A percentile compares a stretch with the other conserved stretches of the same genome.
Conservation (phyloP, 2,888 invertebrate species). For the Slavum lentiscoides region DNA sequence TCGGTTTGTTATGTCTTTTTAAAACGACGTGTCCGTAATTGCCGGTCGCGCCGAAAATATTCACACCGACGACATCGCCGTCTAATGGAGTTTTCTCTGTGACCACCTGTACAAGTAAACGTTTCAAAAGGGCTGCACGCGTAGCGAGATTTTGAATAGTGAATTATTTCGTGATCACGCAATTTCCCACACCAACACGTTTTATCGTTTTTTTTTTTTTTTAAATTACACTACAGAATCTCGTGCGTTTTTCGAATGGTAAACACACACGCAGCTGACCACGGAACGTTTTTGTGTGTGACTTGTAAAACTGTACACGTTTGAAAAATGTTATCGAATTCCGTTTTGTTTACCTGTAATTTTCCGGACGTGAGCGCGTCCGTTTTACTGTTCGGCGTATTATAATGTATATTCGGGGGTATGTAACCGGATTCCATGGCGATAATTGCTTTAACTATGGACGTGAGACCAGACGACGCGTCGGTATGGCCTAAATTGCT, state of each 20-base stretch:
- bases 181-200: too few species aligned
- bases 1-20: constrained; percentile 46
- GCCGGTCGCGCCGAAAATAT: constrained; percentile 51
- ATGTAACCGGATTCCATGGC: constrained; percentile 57
- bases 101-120: constrained; percentile 55
- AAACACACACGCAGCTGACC: too few species aligned
- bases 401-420: constrained; percentile 57
- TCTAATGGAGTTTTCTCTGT: constrained; percentile 58
- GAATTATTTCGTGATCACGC: too few species aligned
- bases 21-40: constrained; percentile 53
- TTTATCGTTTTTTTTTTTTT: too few species aligned
- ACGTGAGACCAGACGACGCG: constrained; percentile 61
- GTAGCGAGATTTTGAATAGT: too few species aligned
- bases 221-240: too few species aligned
- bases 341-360: constrained; percentile 56
- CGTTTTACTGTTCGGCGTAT: constrained; percentile 56
- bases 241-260: too few species aligned
- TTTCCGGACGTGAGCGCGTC: constrained; percentile 56
- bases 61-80: constrained; percentile 63
- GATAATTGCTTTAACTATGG: constrained; percentile 61
- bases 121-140: too few species aligned
- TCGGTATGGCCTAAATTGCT: constrained; percentile 69
- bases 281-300: too few species aligned
- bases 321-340: too few species aligned
- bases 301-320: too few species aligned